Evolutionary conservation across 2,888 invertebrate species (phyloP), one percentile per base, ranked within the genome.

Genomic region (Antheraea yamamai): DNA sequence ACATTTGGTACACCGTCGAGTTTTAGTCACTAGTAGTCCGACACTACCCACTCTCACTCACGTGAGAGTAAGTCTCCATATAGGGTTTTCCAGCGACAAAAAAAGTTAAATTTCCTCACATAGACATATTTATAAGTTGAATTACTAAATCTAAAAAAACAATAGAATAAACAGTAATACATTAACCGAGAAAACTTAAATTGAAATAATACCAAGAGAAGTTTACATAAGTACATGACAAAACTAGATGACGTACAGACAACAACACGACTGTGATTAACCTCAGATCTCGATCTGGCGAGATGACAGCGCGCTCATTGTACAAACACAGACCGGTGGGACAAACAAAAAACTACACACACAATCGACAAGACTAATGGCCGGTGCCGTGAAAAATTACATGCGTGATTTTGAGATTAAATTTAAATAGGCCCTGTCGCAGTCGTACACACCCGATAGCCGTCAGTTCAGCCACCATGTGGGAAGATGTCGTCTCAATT

Each of bases 351-450:
- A 47, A 47, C 47, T 47, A 61, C n/a, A 61, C 20, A 39, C 39
- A 76, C 79, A 80, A 79, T 78, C 76, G 77, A 71, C 78, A 79
- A 79, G 80, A 82, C 81, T 76, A 81, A 81, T 82, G 78, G 77
- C 77, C 76, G 78, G 75, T 78, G 74, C 70, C 75, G 83, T 88
- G 87, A 87, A 86, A 85, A 84, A 88, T 87, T 79, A 83, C 80
- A 80, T 81, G 80, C 87, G 87, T 88, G 88, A 86, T 84, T 82
- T 71, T 71, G 74, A 82, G 84, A 88, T 88, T 86, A 86, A 80
- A 79, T 80, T 75, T 81, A 83, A 82, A 85, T 82, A 80, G 52
- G 80, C 80, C 79, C 80, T 79, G 80, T 78, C 78, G 78, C 74
- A 74, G 74, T 74, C 77, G 70, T 72, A 39, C 35, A 20, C 30